These are phyloP conservation scores for Rousettus madagascariensis DNA, from an alignment of 2,797 vertebrate genomes.

Conservation along the genomic window DNA sequence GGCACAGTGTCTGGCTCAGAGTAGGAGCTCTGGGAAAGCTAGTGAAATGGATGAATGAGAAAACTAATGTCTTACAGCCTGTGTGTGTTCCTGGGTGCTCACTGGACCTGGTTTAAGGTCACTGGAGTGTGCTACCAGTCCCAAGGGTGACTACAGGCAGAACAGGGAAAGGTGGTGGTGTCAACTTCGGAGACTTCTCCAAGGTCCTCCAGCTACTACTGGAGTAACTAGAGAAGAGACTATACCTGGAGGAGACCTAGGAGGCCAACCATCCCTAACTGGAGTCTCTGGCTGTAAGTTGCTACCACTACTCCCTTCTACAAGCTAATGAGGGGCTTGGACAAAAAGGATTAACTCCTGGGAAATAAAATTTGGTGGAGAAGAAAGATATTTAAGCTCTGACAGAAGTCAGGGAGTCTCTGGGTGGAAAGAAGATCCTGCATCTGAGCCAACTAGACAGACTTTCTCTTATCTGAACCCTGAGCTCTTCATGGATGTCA, in stretches of 20 bases:
- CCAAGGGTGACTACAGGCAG: not conserved
- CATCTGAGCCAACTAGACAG: not conserved
- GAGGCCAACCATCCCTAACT: not conserved
- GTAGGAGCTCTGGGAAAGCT: not conserved
- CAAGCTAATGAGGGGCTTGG: not conserved
- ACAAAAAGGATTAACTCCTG: not conserved
- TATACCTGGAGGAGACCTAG: not conserved
- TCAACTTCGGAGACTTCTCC: not conserved
- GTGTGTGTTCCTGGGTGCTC: not conserved
- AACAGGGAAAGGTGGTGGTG: not conserved
- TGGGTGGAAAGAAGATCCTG: not conserved
- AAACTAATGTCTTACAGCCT: not conserved
- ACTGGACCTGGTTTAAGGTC: not conserved
- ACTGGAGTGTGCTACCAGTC: not conserved
- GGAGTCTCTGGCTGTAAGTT: not conserved
- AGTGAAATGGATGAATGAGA: not conserved
- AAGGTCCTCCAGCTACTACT: not conserved
- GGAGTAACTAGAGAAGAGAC: not conserved
- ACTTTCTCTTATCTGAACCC: not conserved
- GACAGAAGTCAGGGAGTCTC: not conserved
- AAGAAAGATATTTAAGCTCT: not conserved
- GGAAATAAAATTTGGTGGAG: not conserved
- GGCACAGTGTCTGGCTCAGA: not conserved
- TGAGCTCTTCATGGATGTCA: not conserved
- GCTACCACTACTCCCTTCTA: not conserved